Percentiles rank a stretch among this genome's conserved stretches.
Evolutionary conservation across 64 coral and sea anemone species (phyloP).

Genomic region (Porites australiensis): DNA sequence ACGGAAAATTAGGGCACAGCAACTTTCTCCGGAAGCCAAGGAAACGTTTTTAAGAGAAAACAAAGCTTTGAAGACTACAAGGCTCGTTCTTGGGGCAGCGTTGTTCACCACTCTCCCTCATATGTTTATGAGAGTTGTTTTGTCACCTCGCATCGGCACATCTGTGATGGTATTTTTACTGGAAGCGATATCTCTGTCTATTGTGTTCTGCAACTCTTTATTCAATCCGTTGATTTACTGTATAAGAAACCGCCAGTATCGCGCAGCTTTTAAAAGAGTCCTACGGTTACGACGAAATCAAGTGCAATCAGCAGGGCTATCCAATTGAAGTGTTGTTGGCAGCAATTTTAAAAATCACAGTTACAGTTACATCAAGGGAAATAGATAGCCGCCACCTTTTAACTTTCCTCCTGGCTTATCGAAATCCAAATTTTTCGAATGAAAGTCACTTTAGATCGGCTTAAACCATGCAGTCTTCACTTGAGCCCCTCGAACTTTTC

Average conservation of each 20-base stretch:
- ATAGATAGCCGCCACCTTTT: too few relatives aligned
- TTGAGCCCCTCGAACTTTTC: too few relatives aligned
- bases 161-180: not conserved
- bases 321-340: too few relatives aligned
- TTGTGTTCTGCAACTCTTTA: not conserved
- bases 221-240: not conserved
- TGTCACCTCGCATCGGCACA: not conserved
- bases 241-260: not conserved
- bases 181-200: not conserved
- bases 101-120: not conserved
- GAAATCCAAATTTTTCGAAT: too few relatives aligned
- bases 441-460: too few relatives aligned
- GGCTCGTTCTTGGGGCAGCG: not conserved
- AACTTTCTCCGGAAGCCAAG: too few relatives aligned
- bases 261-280: not conserved
- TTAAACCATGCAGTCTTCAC: too few relatives aligned
- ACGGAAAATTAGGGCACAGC: not conserved
- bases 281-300: not conserved
- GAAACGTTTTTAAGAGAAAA: slow-evolving; percentile 2
- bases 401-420: too few relatives aligned
- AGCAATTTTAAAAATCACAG: too few relatives aligned
- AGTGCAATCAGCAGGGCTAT: not conserved
- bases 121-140: not conserved
- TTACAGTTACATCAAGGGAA: too few relatives aligned
- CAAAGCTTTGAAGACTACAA: slow-evolving; percentile 3